Base-by-base conservation (phyloP, 2,113 vertebrate genomes). In the Salvelinus sp. region DNA sequence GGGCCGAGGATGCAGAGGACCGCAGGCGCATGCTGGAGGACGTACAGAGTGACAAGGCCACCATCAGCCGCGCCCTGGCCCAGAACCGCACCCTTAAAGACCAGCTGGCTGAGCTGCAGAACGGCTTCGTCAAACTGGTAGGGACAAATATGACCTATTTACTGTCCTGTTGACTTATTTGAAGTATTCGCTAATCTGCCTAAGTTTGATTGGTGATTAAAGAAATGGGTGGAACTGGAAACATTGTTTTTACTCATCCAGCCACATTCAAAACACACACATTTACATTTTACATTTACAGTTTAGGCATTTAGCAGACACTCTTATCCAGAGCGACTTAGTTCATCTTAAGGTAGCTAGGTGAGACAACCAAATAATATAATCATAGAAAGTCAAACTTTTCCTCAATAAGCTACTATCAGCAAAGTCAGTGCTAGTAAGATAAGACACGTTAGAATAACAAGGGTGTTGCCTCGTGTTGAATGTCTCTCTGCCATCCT, bases 61-160 rank as follows among this genome's bases (percentile, higher is more conserved):
- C 97, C 0, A 97, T 99, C 90, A 97, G 96, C 71, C 94, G 96
- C 0, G 97, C 95, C 0, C 91, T 99, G 70, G 93, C 94, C 71
- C 98, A 99, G 89, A 99, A 98, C 90, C 93, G 94, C 0, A 93
- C 97, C 4, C 94, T 99, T 69, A 99, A 99, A 88, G 95, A 97
- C 85, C 98, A 99, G 92, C 93, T 99, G 83, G 97, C 96, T 0
- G 98, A 99, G 91, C 91, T 99, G 72, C 98, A 99, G 91, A 95
- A 97, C 0, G 95, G 96, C 27, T 99, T 99, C 67, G 95, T 99
- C 83, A 96, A 92, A 85, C 91, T 99, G 95, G 97, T 99, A 86
- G 57, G 95, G 63, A 13, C 0, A 2, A 22, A 4, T 9, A 4
- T 23, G 2, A 44, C 67, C 33, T 69, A 28, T 69, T 44, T 33